Evolutionary conservation across 2,113 vertebrate genomes (phyloP).

Genomic region (Danio rerio): DNA sequence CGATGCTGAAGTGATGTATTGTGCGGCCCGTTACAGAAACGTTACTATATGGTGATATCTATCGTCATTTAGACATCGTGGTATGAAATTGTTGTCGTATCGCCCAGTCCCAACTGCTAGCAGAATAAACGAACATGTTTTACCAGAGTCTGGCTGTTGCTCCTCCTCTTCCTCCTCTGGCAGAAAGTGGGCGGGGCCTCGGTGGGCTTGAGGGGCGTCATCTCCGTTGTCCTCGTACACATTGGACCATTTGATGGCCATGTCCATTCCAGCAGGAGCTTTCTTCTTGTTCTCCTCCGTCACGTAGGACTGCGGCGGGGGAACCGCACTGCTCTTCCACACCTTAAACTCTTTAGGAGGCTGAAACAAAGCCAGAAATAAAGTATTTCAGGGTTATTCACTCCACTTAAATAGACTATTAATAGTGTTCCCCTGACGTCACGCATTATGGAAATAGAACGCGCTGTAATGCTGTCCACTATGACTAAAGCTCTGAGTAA

Average conservation of each 20-base stretch:
- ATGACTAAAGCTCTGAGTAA: too few relatives aligned
- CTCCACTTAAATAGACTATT: too few relatives aligned
- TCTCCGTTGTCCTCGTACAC: constrained; percentile 97
- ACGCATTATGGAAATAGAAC: too few relatives aligned
- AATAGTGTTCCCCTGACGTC: too few relatives aligned
- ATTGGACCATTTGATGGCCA: constrained; percentile 98
- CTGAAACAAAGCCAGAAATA: constrained; percentile 64
- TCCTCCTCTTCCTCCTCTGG: constrained; percentile 74
- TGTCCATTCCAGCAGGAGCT: constrained; percentile 87
- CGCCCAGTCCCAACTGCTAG: too few relatives aligned
- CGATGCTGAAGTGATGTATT: too few relatives aligned
- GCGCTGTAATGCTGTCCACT: too few relatives aligned
- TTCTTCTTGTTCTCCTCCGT: constrained; percentile 84
- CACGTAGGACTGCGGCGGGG: constrained; percentile 86
- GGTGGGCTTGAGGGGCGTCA: constrained; percentile 82
- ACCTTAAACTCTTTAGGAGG: constrained; percentile 87
- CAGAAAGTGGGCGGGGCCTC: constrained; percentile 76
- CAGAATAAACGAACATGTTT: background rate
- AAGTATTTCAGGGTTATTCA: too few relatives aligned
- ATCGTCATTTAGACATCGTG: too few relatives aligned
- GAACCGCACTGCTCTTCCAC: constrained; percentile 89
- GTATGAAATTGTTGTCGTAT: too few relatives aligned
- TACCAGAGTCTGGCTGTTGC: constrained; percentile 78
- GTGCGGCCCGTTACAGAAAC: too few relatives aligned
- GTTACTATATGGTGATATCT: too few relatives aligned